These are phyloP conservation scores for Seira sanloemensis DNA, from an alignment of 2,888 invertebrate genomes.

Conservation along the genomic window DNA sequence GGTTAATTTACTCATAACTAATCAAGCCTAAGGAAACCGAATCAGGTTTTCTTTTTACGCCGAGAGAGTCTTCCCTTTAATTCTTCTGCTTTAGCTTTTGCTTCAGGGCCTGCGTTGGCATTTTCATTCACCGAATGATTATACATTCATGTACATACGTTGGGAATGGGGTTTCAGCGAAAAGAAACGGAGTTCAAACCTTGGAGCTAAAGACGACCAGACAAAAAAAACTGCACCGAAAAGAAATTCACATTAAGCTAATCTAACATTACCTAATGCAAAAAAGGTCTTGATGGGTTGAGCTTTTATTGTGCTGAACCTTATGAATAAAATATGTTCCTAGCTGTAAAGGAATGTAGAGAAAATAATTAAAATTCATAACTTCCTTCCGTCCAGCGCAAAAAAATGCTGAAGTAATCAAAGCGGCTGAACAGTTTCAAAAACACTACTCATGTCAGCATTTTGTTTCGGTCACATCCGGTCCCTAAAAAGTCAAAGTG, in stretches of 20 bases:
- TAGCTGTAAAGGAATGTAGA: neutral
- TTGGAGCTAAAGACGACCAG: slow-evolving; percentile 22
- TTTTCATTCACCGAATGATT: neutral
- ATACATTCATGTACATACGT: slow-evolving; percentile 1
- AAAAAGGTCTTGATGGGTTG: neutral
- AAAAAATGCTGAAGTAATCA: neutral
- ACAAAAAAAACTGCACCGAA: neutral
- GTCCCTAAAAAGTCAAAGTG: slow-evolving; percentile 38
- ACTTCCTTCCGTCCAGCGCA: slow-evolving; percentile 31
- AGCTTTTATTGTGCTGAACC: neutral
- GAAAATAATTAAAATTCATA: slow-evolving; percentile 17
- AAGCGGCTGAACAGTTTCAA: neutral
- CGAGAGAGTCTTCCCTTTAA: neutral
- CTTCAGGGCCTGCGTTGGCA: slow-evolving; percentile 32
- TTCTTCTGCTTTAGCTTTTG: neutral
- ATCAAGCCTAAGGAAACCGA: slow-evolving; percentile 43
- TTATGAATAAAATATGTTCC: neutral
- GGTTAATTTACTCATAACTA: neutral
- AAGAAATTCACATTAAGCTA: neutral
- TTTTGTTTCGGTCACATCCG: slow-evolving; percentile 8
- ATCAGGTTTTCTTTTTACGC: slow-evolving; percentile 42
- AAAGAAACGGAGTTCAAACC: slow-evolving; percentile 40
- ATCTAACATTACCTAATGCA: neutral
- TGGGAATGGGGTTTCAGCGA: neutral
- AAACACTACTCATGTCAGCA: neutral